Base-by-base conservation (phyloP, 2,797 vertebrate species). In the Cossypha caffra region DNA sequence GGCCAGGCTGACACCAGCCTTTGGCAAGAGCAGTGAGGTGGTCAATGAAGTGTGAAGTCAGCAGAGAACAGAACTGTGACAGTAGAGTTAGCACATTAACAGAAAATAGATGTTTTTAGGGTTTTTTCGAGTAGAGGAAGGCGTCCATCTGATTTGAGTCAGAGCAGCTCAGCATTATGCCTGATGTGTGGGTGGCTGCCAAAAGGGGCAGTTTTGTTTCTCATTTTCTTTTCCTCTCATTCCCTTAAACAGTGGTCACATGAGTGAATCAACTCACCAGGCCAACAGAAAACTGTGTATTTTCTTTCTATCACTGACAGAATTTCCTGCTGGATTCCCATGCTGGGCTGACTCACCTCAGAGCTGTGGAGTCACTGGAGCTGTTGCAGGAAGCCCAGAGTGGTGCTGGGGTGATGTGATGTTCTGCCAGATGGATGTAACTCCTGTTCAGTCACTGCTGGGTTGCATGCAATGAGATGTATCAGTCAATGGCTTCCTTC, bases 141-240 rank as follows among this genome's bases (percentile, higher is more conserved):
- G 21, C 0, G 0, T 63, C 26, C 35, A 6, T 79, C 80, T 37
- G 54, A 68, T 45, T 76, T 47, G 45, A 90, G 79, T 57, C 64
- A 54, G 45, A 90, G 69, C 50, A 71, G 57, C 68, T 78, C 47
- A 40, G 25, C 25, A 11, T 62, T 78, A 37, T 26, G 42, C n/a
- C 42, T 15, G 4, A 61, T 66, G 28, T 12, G 28, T 26, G 50
- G 31, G 59, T 5, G 9, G 58, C 55, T 90, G 51, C 54, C 40
- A 63, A 77, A 90, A 81, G 38, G 29, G 33, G 38, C 57, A 57
- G 33, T 55, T 95, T 89, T 96, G 55, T 93, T 96, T 92, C 86
- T 93, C 62, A 59, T 84, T 73, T 85, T 86, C 75, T 91, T 95
- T 88, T 59, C 55, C 55, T 85, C 89, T 76, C 18, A 14, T 82